A percentile compares a stretch with the other conserved stretches of the same genome.
Conservation (phyloP, 2,113 vertebrate species). For the Coregonus clupeaformis region DNA sequence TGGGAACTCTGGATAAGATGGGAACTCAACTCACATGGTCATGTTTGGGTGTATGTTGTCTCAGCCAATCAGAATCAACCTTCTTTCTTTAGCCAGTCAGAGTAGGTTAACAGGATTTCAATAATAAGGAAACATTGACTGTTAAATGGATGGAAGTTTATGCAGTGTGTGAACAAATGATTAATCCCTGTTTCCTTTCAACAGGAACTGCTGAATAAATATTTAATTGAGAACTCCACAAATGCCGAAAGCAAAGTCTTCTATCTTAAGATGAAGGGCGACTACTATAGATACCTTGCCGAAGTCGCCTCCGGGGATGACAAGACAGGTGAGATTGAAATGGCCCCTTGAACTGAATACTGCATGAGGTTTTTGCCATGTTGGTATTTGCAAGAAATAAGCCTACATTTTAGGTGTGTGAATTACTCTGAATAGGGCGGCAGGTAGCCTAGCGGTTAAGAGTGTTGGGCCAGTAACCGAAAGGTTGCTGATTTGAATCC, state of each 20-base stretch:
- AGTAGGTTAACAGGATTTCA: not conserved
- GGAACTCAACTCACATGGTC: not conserved
- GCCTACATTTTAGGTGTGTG: too few relatives aligned
- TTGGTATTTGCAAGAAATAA: too few relatives aligned
- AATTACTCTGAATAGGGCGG: too few relatives aligned
- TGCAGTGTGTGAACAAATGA: not conserved
- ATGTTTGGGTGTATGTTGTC: not conserved
- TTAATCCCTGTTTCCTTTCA: constrained; percentile 11
- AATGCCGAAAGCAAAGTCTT: constrained; percentile 93
- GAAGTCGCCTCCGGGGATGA: constrained; percentile 87
- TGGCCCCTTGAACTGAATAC: not conserved
- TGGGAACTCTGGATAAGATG: too few relatives aligned
- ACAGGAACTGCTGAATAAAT: constrained; percentile 84
- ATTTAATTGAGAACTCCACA: constrained; percentile 87
- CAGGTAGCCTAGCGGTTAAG: too few relatives aligned
- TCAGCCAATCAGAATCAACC: not conserved
- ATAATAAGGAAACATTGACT: not conserved
- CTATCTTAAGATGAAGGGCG: constrained; percentile 99
- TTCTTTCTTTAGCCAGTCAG: not conserved
- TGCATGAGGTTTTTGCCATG: too few relatives aligned
- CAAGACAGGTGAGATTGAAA: constrained; percentile 73
- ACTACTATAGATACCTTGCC: constrained; percentile 97
- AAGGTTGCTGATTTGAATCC: too few relatives aligned
- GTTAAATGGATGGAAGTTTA: not conserved
- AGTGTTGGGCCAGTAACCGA: not conserved